These are phyloP conservation scores for Acropora yongei DNA, from an alignment of 64 coral and sea anemone species.

Conservation along the genomic window DNA sequence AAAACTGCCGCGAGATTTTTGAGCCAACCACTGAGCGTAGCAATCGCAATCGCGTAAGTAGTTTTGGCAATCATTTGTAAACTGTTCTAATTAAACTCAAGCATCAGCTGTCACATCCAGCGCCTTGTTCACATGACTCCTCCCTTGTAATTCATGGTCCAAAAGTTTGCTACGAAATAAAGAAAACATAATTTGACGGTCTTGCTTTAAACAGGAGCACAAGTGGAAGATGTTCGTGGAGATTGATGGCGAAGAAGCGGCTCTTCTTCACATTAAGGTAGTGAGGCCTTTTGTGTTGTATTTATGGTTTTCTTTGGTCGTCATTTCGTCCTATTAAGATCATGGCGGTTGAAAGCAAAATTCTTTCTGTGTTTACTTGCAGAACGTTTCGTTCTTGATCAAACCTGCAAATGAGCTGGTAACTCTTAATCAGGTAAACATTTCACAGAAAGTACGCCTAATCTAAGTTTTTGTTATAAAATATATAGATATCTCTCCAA, in stretches of 20 bases:
- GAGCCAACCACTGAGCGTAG: no score
- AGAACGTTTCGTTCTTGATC: slow-evolving; percentile 20
- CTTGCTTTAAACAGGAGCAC: slow-evolving; percentile 17
- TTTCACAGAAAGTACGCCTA: neutral
- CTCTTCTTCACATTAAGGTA: slow-evolving; percentile 14
- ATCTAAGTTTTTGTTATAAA: no score
- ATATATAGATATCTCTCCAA: no score
- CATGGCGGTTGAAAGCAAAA: neutral
- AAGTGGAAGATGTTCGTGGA: slow-evolving; percentile 72
- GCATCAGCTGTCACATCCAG: no score
- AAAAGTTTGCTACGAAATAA: no score
- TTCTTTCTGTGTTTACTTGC: neutral
- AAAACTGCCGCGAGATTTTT: no score
- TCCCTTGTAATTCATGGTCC: neutral
- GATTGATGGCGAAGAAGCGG: slow-evolving; percentile 36
- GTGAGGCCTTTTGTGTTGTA: neutral
- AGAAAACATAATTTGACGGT: neutral
- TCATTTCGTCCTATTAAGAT: neutral
- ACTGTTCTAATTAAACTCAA: no score
- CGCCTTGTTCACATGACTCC: no score
- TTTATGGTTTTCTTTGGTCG: neutral
- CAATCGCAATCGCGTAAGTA: no score
- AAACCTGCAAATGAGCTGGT: neutral
- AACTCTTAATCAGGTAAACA: neutral
- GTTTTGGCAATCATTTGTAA: no score